phyloP scores from a whole-genome alignment of 2,797 vertebrate genomes.

The Galago senegalensis region DNA sequence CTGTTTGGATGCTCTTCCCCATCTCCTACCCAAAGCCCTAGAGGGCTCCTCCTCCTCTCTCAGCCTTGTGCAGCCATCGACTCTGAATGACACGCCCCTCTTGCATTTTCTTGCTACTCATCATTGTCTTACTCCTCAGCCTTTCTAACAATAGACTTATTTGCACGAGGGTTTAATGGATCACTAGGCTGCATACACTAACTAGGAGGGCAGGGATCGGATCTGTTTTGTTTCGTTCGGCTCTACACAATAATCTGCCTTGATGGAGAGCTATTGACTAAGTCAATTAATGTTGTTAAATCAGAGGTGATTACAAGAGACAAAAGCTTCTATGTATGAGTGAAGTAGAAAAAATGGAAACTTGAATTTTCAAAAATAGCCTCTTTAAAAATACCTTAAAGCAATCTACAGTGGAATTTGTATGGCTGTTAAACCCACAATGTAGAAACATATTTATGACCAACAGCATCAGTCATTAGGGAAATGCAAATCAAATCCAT shows the following conservation, averaged over 20 bases:
- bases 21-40: neutral
- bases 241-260: neutral
- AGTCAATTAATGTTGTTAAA: neutral
- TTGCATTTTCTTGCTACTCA: neutral
- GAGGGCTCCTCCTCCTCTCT: neutral
- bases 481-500: conserved; percentile 53
- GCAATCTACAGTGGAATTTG: neutral
- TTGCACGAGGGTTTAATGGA: neutral
- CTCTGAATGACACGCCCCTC: neutral
- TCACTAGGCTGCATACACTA: neutral
- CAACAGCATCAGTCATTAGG: conserved; percentile 36
- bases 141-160: neutral
- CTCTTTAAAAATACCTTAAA: neutral
- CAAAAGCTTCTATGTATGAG: neutral
- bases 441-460: neutral
- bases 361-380: neutral
- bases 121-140: neutral
- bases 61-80: neutral
- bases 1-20: neutral
- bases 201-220: neutral
- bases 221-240: neutral
- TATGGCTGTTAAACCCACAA: neutral
- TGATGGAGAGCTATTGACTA: neutral
- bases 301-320: neutral
- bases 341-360: conserved; percentile 35